These are phyloP conservation scores for Chironomus tepperi DNA, from an alignment of 1,140 invertebrate genomes.

Conservation along the genomic window DNA sequence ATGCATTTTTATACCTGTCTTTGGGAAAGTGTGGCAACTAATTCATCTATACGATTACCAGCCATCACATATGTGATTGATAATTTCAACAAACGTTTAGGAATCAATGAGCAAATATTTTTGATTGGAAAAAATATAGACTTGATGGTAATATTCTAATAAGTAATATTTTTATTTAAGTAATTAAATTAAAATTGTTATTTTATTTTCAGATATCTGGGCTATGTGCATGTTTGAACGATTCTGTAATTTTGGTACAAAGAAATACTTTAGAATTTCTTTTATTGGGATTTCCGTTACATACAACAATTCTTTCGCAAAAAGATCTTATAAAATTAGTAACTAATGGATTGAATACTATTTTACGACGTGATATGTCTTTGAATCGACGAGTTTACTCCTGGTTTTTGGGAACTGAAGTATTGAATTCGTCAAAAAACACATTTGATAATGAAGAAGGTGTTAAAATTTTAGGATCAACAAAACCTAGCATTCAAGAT, in stretches of 20 bases:
- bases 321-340: slow-evolving; percentile 69
- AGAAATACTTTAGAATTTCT: slow-evolving; percentile 79
- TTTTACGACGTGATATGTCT: slow-evolving; percentile 85
- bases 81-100: slow-evolving; percentile 74
- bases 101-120: slow-evolving; percentile 76
- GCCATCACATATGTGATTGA: slow-evolving; percentile 73
- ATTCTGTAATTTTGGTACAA: slow-evolving; percentile 76
- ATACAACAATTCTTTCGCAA: slow-evolving; percentile 65
- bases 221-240: slow-evolving; percentile 54
- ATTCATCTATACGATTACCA: slow-evolving; percentile 73
- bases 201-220: slow-evolving; percentile 42
- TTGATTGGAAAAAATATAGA: slow-evolving; percentile 81
- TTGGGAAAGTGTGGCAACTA: slow-evolving; percentile 80
- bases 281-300: slow-evolving; percentile 76
- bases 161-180: no score
- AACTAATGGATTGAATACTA: slow-evolving; percentile 70
- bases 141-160: slow-evolving; percentile 74
- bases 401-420: slow-evolving; percentile 72
- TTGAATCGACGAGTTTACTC: slow-evolving; percentile 77
- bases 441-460: slow-evolving; percentile 30
- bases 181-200: no score
- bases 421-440: slow-evolving; percentile 48
- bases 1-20: slow-evolving; percentile 79
- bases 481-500: slow-evolving; percentile 41
- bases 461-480: slow-evolving; percentile 26